A percentile compares a stretch with the other conserved stretches of the same genome.
phyloP scores from a whole-genome alignment of 2,888 invertebrate species.

The Biston betularia region DNA sequence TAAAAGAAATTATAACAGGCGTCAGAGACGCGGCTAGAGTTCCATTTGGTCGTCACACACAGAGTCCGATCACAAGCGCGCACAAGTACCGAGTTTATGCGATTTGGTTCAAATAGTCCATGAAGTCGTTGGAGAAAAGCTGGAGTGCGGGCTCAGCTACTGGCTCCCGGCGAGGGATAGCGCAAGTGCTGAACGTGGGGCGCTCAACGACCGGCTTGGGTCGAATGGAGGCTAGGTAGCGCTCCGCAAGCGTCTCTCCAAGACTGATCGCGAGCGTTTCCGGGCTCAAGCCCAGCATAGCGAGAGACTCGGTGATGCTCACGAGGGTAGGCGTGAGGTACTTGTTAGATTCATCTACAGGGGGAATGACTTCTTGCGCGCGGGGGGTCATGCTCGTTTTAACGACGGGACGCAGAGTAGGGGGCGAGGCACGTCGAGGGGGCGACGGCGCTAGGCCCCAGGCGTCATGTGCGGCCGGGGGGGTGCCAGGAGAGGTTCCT shows the following conservation, averaged over 20 bases:
- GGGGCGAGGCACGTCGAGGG: slow-evolving; percentile 77
- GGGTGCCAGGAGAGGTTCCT: slow-evolving; percentile 86
- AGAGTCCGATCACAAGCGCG: slow-evolving; percentile 58
- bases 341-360: slow-evolving; percentile 62
- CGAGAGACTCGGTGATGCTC: slow-evolving; percentile 78
- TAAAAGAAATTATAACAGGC: slow-evolving; percentile 81
- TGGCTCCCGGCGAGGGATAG: slow-evolving; percentile 59
- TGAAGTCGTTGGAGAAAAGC: slow-evolving; percentile 88
- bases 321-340: slow-evolving; percentile 68
- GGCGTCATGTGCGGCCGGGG: slow-evolving; percentile 65
- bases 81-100: slow-evolving; percentile 68
- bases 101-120: slow-evolving; percentile 87
- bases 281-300: slow-evolving; percentile 75
- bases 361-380: slow-evolving; percentile 55
- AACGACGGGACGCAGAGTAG: slow-evolving; percentile 78
- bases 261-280: slow-evolving; percentile 78
- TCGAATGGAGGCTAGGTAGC: slow-evolving; percentile 76
- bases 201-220: slow-evolving; percentile 64
- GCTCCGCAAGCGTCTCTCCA: slow-evolving; percentile 80
- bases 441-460: slow-evolving; percentile 76
- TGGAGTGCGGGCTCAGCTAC: slow-evolving; percentile 77
- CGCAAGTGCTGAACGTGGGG: slow-evolving; percentile 41
- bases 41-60: slow-evolving; percentile 54
- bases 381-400: slow-evolving; percentile 83
- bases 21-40: slow-evolving; percentile 61